Evolutionary conservation across 2,113 vertebrate genomes (phyloP), one percentile per base, ranked within the genome.

Genomic region (Puffinus mauretanicus): DNA sequence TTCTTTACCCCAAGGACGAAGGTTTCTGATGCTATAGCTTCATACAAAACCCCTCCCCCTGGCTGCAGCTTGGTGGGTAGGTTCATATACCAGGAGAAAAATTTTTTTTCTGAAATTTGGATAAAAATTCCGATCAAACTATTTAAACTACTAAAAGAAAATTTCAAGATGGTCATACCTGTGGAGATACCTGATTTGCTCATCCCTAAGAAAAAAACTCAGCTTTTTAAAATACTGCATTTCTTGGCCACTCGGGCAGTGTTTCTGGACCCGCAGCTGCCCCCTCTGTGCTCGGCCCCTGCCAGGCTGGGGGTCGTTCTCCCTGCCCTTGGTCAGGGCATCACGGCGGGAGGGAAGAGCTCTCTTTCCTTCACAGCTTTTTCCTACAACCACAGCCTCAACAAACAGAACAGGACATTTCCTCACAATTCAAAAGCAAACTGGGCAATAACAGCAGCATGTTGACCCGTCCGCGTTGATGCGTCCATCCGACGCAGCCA

Each of bases 1-100:
- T 97, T 95, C 95, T 94, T 97, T 91, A 73, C 94, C 89, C 79
- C 65, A 76, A 85, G 90, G 95, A 95, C 7, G 2, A 65, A 86
- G 92, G 79, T 96, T 97, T 97, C 95, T 34, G 66, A 96, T 42
- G 30, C 69, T 70, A 47, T 30, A 44, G 71, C 66, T 94, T 94
- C 86, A 40, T 26, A 36, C 17, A 76, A 64, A 93, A 16, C 15
- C 61, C 57, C 77, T 89, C 44, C 26, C 66, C 42, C 71, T 40
- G 92, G 69, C 42, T 88, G 83, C 73, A 94, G 66, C 61, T 94
- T 96, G 91, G 92, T 92, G 94, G 90, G 77, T 66, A 94, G 82
- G 42, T 96, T 96, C 94, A 83, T 76, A 90, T 36, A 88, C 44
- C 29, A 49, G 75, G 69, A 92, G 64, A 94, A 90, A 64, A 49